These are phyloP conservation scores for Polyergus mexicanus DNA, from an alignment of 1,140 invertebrate species.

Conservation along the genomic window DNA sequence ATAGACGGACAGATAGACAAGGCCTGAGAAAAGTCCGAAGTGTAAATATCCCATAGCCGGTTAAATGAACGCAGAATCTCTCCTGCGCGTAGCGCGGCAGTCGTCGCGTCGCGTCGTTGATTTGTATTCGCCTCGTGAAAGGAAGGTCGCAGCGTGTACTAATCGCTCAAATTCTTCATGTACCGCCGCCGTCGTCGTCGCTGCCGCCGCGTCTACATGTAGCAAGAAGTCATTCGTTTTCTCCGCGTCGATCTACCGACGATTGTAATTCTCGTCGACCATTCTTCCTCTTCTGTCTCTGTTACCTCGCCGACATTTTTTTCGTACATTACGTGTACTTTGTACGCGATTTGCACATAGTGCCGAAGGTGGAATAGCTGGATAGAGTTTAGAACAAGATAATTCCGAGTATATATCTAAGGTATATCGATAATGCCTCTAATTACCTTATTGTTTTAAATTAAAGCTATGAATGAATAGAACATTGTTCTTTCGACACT, in stretches of 20 bases:
- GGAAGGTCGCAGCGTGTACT: slow-evolving; percentile 64
- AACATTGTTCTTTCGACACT: no score
- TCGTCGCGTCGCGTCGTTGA: slow-evolving; percentile 47
- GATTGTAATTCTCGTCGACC: slow-evolving; percentile 40
- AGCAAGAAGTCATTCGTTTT: slow-evolving; percentile 43
- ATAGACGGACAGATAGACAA: slow-evolving; percentile 17
- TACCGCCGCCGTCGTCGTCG: background rate
- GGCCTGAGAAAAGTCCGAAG: slow-evolving; percentile 36
- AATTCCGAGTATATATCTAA: no score
- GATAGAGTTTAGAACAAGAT: background rate
- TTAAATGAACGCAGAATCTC: slow-evolving; percentile 33
- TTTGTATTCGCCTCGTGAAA: slow-evolving; percentile 65
- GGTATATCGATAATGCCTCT: background rate
- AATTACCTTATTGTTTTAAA: background rate
- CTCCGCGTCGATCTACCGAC: slow-evolving; percentile 20
- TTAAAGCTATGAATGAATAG: background rate
- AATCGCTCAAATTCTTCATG: slow-evolving; percentile 64
- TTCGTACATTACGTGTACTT: slow-evolving; percentile 10
- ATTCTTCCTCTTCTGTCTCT: background rate
- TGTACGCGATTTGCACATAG: slow-evolving; percentile 34
- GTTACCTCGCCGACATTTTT: slow-evolving; percentile 13
- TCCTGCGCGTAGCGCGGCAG: slow-evolving; percentile 47
- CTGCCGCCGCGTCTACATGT: slow-evolving; percentile 3
- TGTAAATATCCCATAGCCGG: slow-evolving; percentile 19
- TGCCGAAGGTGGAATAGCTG: background rate